Conservation (phyloP, 1,140 invertebrate genomes). For the Myzus persicae region DNA sequence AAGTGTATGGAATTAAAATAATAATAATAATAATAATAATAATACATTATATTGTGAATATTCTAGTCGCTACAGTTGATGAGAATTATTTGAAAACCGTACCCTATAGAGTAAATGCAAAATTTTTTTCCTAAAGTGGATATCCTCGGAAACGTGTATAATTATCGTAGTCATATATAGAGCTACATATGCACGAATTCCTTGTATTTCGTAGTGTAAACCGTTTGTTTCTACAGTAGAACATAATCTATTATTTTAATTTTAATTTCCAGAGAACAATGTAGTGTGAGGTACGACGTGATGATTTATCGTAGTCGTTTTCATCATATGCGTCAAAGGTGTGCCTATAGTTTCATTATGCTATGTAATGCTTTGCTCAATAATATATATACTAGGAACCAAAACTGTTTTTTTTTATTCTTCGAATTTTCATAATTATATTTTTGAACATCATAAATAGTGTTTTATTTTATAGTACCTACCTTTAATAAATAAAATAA, state of each 20-base stretch:
- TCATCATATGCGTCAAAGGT: neutral
- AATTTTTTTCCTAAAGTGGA: neutral
- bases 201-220: neutral
- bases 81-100: neutral
- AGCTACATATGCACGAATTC: neutral
- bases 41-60: neutral
- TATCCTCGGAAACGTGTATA: neutral
- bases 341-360: neutral
- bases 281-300: neutral
- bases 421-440: neutral
- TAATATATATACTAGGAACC: neutral
- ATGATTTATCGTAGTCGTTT: neutral
- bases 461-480: neutral
- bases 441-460: neutral
- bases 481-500: too few relatives aligned
- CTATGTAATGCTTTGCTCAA: too few relatives aligned
- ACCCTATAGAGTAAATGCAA: neutral
- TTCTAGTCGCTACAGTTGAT: neutral
- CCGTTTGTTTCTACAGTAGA: neutral
- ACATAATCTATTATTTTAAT: neutral
- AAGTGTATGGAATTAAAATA: neutral
- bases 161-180: neutral
- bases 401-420: neutral
- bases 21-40: neutral
- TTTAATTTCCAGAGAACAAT: neutral